Percentiles rank a stretch among this genome's conserved stretches.
Conservation (phyloP, 2,797 vertebrate species). For the Lithobates pipiens region DNA sequence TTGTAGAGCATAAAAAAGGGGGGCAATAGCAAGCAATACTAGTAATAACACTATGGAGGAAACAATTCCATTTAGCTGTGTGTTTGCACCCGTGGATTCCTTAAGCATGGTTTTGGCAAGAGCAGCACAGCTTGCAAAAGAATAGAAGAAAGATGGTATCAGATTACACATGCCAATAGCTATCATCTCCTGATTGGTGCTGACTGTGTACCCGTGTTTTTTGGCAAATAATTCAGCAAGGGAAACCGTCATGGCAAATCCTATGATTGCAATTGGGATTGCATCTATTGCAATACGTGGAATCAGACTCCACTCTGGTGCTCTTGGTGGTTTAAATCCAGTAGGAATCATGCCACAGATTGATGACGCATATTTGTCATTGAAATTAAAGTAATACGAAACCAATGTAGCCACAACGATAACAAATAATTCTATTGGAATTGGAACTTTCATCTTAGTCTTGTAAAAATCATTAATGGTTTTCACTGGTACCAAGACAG, state of each 20-base stretch:
- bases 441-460: conserved; percentile 67
- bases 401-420: conserved; percentile 65
- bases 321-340: conserved; percentile 68
- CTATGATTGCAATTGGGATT: conserved; percentile 70
- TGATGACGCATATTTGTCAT: conserved; percentile 61
- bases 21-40: conserved; percentile 70
- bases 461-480: conserved; percentile 68
- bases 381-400: conserved; percentile 64
- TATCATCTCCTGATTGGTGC: conserved; percentile 73
- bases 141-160: conserved; percentile 73
- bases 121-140: conserved; percentile 69
- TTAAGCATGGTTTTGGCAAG: conserved; percentile 72
- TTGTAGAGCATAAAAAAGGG: conserved; percentile 69
- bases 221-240: conserved; percentile 72
- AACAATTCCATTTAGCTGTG: conserved; percentile 68
- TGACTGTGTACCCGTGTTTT: conserved; percentile 68
- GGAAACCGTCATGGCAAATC: conserved; percentile 71
- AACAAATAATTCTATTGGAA: conserved; percentile 71
- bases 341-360: conserved; percentile 71
- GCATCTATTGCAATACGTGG: conserved; percentile 70
- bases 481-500: conserved; percentile 69
- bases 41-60: conserved; percentile 69
- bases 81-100: conserved; percentile 69
- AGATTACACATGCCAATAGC: conserved; percentile 72
- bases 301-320: conserved; percentile 65